phyloP scores from a whole-genome alignment of 2,113 vertebrate species.

The Peromyscus californicus region DNA sequence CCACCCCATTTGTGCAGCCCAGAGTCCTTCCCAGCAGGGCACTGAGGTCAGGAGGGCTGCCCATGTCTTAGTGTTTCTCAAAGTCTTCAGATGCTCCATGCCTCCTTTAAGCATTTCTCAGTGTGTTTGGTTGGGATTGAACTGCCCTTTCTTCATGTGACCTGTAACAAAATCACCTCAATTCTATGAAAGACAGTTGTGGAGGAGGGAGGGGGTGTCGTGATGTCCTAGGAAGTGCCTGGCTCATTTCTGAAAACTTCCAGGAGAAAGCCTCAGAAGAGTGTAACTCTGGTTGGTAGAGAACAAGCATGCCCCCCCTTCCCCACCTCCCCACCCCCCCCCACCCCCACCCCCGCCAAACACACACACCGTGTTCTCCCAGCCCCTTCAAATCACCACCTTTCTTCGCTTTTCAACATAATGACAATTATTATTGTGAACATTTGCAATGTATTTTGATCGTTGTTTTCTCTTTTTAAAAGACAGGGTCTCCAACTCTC shows the following conservation, averaged over 20 bases:
- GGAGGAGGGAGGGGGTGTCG: background rate
- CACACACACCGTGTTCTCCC: background rate
- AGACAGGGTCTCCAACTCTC: background rate
- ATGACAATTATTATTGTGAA: background rate
- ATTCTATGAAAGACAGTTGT: background rate
- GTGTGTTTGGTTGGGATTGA: background rate
- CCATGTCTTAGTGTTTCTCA: background rate
- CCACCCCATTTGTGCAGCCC: background rate
- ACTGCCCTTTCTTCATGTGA: background rate
- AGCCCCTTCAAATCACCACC: background rate
- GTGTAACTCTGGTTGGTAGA: background rate
- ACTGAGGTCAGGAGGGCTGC: background rate
- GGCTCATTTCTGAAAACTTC: slow-evolving; percentile 59
- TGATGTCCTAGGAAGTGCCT: background rate
- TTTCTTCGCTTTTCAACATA: background rate
- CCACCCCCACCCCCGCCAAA: too few species aligned
- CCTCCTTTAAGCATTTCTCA: slow-evolving; percentile 4
- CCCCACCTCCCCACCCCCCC: too few species aligned
- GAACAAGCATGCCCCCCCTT: background rate
- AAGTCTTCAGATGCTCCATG: background rate
- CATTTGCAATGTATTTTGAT: background rate
- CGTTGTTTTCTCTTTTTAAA: background rate
- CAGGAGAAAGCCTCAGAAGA: background rate
- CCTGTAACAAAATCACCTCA: background rate
- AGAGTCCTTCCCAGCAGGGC: background rate